Conservation (phyloP, 2,113 vertebrate genomes). For the Scortum barcoo region DNA sequence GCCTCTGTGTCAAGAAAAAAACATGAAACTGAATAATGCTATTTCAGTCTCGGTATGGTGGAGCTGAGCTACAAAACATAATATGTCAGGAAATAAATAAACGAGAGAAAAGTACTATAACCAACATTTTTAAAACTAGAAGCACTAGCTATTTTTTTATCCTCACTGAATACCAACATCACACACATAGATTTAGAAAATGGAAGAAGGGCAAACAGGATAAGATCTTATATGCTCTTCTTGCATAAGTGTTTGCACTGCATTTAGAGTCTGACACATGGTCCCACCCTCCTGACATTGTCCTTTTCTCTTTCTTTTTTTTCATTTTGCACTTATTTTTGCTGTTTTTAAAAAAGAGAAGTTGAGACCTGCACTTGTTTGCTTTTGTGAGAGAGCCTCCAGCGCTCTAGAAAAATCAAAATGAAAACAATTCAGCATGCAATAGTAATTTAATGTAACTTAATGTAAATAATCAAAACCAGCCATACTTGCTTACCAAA, state of each 20-base stretch:
- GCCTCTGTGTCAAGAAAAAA: background rate
- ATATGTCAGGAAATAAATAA: background rate
- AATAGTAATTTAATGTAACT: too few relatives aligned
- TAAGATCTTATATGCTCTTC: background rate
- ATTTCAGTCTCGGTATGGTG: background rate
- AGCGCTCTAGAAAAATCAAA: background rate
- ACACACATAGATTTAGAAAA: too few relatives aligned
- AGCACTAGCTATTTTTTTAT: background rate
- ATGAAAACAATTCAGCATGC: background rate
- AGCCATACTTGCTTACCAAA: background rate
- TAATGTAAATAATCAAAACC: constrained; percentile 16
- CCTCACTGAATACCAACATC: background rate
- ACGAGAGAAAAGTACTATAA: too few relatives aligned
- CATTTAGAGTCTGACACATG: background rate
- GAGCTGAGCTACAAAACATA: background rate
- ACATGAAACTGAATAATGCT: background rate
- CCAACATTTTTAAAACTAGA: background rate
- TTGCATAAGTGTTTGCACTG: background rate
- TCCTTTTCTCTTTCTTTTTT: too few relatives aligned
- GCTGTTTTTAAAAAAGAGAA: background rate
- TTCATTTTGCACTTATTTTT: background rate
- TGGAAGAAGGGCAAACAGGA: background rate
- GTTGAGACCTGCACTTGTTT: background rate
- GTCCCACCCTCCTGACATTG: too few relatives aligned
- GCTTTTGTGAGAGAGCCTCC: background rate